Conservation (phyloP, 30 jellyfish, hydroid and myxozoan genomes). For the Hydra vulgaris region DNA sequence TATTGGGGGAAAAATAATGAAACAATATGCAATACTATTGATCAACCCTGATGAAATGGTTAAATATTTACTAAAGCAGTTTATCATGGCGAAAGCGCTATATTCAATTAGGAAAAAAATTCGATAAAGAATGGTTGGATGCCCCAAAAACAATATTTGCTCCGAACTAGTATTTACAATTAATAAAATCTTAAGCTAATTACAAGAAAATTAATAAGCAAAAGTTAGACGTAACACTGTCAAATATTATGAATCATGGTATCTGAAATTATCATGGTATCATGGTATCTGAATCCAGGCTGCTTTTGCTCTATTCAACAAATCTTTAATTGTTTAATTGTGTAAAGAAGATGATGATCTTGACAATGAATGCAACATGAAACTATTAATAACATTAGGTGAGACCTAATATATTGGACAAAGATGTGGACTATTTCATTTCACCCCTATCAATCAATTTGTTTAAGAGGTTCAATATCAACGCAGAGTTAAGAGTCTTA, state of each 20-base stretch:
- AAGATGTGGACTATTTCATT: background rate
- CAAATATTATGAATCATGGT: too few species aligned
- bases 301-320: background rate
- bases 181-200: background rate
- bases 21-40: too few species aligned
- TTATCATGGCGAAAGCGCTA: too few species aligned
- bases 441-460: background rate
- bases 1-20: too few species aligned
- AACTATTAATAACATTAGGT: background rate
- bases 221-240: too few species aligned
- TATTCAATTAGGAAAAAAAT: too few species aligned
- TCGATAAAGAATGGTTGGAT: background rate
- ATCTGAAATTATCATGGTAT: too few species aligned
- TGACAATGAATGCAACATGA: background rate
- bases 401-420: too few species aligned
- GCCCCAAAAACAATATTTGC: background rate
- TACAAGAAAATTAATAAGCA: background rate
- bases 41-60: background rate
- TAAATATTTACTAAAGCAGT: too few species aligned
- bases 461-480: background rate
- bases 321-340: background rate
- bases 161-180: background rate
- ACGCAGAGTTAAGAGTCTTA: background rate
- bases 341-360: background rate
- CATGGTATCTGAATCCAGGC: too few species aligned